Conservation (phyloP, 2,797 vertebrate species). For the Poecilia velifera region DNA sequence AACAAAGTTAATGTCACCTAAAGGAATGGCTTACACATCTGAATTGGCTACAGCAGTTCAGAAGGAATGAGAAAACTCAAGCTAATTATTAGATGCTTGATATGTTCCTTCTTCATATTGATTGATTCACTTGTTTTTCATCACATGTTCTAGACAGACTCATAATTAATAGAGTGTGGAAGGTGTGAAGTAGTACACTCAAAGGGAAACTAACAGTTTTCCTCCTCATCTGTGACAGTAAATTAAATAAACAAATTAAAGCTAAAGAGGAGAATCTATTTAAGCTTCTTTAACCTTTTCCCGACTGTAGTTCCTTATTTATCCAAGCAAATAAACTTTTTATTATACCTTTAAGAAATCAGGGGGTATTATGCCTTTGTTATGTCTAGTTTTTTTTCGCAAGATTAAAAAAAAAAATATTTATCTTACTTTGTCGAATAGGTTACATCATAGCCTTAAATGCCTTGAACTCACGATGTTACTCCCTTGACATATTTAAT, state of each 20-base stretch:
- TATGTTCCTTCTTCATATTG: background rate
- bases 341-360: no score
- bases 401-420: background rate
- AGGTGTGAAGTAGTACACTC: background rate
- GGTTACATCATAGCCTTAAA: constrained; percentile 17
- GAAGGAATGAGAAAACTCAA: background rate
- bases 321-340: background rate
- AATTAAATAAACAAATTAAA: background rate
- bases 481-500: constrained; percentile 46
- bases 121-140: background rate
- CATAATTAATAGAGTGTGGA: background rate
- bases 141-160: background rate
- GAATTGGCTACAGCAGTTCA: background rate
- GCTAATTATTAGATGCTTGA: background rate
- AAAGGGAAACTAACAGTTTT: background rate
- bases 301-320: no score
- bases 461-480: constrained; percentile 9
- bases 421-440: constrained; percentile 16
- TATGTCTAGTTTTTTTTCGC: background rate
- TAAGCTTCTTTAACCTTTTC: background rate
- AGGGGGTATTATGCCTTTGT: background rate
- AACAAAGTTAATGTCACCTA: background rate
- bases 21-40: background rate
- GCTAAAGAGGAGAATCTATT: background rate
- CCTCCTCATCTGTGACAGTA: background rate